Conservation (phyloP, 2,113 vertebrate genomes). For the Marcusenius ussheri region DNA sequence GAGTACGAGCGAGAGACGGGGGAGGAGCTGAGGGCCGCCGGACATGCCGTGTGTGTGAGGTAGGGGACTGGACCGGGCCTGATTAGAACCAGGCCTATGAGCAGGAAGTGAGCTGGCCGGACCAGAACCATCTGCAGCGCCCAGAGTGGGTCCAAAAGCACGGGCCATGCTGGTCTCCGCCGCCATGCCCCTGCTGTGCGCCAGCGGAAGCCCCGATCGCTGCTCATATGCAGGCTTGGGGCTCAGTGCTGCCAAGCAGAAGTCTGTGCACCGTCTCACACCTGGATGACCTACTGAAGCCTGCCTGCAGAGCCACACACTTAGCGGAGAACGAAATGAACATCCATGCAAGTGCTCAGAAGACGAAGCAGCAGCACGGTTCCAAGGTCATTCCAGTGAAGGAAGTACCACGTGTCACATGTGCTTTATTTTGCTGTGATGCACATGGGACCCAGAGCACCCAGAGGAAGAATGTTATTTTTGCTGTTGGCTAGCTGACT, state of each 20-base stretch:
- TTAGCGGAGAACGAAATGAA: not conserved
- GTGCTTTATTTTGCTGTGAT: not conserved
- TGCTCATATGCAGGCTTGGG: not conserved
- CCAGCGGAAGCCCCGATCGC: not conserved
- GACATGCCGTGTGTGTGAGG: not conserved
- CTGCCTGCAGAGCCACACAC: not conserved
- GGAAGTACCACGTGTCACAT: not conserved
- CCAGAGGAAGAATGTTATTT: not conserved
- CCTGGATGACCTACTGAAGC: not conserved
- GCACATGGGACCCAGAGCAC: not conserved
- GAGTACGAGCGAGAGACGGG: not conserved
- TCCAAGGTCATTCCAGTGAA: not conserved
- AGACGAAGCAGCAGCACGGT: not conserved
- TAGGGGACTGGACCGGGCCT: not conserved
- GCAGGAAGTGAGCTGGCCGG: conserved; percentile 19
- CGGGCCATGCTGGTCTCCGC: not conserved
- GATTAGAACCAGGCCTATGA: conserved; percentile 9
- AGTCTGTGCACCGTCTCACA: not conserved
- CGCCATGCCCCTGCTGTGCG: not conserved
- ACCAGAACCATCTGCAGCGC: conserved; percentile 5
- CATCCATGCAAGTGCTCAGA: not conserved
- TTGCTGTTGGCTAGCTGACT: not conserved
- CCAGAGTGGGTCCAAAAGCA: not conserved
- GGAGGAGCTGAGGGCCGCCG: not conserved
- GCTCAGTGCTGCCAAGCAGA: not conserved